A percentile compares a stretch with the other conserved stretches of the same genome.
phyloP scores from a whole-genome alignment of 2,888 invertebrate genomes.

The Electrophaes corylata region DNA sequence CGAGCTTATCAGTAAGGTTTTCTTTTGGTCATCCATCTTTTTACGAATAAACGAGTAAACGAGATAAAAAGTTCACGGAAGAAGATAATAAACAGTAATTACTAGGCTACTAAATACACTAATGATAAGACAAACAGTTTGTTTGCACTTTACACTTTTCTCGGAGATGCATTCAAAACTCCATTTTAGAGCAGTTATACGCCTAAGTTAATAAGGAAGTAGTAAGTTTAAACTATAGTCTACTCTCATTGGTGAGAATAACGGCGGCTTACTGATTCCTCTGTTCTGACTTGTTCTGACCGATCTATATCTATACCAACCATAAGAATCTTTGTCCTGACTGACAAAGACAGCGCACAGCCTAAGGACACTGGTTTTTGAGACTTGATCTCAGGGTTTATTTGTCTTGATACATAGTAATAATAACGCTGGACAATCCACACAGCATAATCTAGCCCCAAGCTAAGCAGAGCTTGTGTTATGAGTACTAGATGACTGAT shows the following conservation, averaged over 20 bases:
- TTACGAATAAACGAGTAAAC: constrained; percentile 22
- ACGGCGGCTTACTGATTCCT: neutral
- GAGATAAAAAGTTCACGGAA: constrained; percentile 39
- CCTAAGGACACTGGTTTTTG: too few relatives aligned
- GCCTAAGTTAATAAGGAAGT: constrained; percentile 36
- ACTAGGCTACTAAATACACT: constrained; percentile 54
- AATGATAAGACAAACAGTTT: constrained; percentile 53
- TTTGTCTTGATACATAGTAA: too few relatives aligned
- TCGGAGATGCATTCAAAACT: constrained; percentile 24
- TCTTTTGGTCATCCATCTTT: neutral
- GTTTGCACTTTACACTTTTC: constrained; percentile 27
- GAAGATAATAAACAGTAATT: constrained; percentile 58
- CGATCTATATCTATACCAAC: too few relatives aligned
- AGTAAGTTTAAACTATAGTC: constrained; percentile 31
- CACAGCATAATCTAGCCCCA: too few relatives aligned
- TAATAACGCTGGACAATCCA: too few relatives aligned
- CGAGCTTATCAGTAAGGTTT: constrained; percentile 14
- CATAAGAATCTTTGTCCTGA: too few relatives aligned
- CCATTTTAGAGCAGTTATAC: constrained; percentile 22
- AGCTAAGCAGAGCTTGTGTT: too few relatives aligned
- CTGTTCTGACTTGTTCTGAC: too few relatives aligned
- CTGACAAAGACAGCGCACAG: too few relatives aligned
- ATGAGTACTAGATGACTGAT: too few relatives aligned
- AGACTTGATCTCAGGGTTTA: too few relatives aligned
- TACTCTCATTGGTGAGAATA: constrained; percentile 12